Base-by-base conservation (phyloP, 2,888 invertebrate species). In the Calameuta filiformis region DNA sequence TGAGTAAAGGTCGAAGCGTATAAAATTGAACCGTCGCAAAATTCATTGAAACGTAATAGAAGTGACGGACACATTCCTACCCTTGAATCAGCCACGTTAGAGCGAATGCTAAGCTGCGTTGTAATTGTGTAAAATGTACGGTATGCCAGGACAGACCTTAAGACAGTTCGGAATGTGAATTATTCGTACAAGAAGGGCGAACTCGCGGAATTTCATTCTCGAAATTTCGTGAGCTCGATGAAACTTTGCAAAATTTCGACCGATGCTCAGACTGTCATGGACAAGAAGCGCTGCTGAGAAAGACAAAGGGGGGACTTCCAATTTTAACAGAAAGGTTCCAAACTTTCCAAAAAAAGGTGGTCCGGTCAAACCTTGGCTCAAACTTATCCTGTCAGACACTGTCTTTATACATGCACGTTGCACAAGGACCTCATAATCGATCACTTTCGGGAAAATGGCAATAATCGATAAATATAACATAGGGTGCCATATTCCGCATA, bases 151-250 rank as follows among this genome's bases (percentile, higher is more conserved):
- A 56, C 56, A 23, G 56, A 56, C 15, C 56, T 56, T 56, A 35
- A 37, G 77, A 75, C 34, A 69, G 11, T 9, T 23, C 34, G 81
- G 85, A 84, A 85, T 85, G 83, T 80, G 81, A 83, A 83, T 80
- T 82, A 85, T 80, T 85, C 80, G 75, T 80, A 77, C 79, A 76
- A 77, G 79, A 75, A 79, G 79, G 78, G 79, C 75, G 73, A 56
- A 69, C 73, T 69, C 76, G 80, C 79, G 81, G 81, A 81, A 81
- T 81, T 81, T 81, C 78, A 79, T 76, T 79, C 73, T 76, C 78
- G 78, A 76, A 79, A 79, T 81, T 79, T 81, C 78, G 75, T 73
- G 75, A 75, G 68, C 56, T 75, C 75, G 75, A 81, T 75, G 81
- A 77, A 75, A 76, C 79, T 79, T 75, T 73, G 69, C 35, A 68